phyloP scores from a whole-genome alignment of 1,140 invertebrate genomes.

The Caenorhabditis latens region DNA sequence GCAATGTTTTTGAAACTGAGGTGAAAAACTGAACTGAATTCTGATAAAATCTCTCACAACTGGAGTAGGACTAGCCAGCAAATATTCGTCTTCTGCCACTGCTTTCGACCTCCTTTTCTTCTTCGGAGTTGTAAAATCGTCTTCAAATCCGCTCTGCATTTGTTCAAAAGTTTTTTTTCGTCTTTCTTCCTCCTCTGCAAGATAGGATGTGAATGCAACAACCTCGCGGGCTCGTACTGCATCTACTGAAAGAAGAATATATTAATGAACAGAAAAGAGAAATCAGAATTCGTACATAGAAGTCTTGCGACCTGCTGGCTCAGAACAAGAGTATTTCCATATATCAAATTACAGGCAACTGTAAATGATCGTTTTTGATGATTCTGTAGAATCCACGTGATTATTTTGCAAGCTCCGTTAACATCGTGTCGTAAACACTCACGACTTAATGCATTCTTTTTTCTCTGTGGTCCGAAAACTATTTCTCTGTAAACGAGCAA shows the following conservation, averaged over 20 bases:
- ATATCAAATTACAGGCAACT: not conserved
- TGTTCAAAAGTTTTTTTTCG: conserved; percentile 14
- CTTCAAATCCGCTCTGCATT: not conserved
- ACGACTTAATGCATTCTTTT: not conserved
- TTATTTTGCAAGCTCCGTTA: not conserved
- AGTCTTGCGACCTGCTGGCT: conserved; percentile 14
- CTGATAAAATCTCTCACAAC: not conserved
- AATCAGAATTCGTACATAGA: not conserved
- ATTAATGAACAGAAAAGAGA: not conserved
- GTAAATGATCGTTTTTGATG: not conserved
- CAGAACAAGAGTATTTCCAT: conserved; percentile 33
- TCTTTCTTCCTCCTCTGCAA: conserved; percentile 1
- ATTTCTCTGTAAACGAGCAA: not conserved
- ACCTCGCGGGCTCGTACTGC: not conserved
- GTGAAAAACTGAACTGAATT: not conserved
- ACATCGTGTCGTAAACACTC: not conserved
- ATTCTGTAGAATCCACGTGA: not conserved
- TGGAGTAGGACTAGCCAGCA: not conserved
- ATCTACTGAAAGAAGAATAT: not conserved
- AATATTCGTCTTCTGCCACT: not conserved
- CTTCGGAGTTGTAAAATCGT: not conserved
- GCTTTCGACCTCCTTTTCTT: not conserved
- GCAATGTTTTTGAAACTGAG: not conserved
- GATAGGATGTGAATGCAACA: not conserved
- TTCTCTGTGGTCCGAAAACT: conserved; percentile 8